Percentiles rank a stretch among this genome's conserved stretches.
phyloP scores from a whole-genome alignment of 2,797 vertebrate species.

The Molossus molossus region DNA sequence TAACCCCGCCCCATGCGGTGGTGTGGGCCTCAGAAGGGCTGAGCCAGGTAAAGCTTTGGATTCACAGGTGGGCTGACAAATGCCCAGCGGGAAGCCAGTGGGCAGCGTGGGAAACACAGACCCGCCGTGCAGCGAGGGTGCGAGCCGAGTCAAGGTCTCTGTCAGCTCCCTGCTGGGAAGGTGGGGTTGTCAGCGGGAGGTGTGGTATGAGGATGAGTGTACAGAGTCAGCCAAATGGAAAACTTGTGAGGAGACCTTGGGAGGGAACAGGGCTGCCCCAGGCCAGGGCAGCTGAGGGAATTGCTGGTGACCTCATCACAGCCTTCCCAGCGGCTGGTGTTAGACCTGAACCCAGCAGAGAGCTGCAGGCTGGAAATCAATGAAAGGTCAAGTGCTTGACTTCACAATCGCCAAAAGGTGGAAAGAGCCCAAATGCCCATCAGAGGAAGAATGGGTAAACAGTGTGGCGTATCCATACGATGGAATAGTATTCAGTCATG shows the following conservation, averaged over 20 bases:
- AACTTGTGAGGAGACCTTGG: background rate
- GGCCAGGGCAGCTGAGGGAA: background rate
- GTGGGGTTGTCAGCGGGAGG: background rate
- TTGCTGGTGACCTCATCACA: accelerated
- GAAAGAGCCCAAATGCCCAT: background rate
- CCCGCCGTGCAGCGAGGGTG: accelerated
- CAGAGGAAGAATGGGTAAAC: accelerated
- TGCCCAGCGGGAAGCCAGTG: background rate
- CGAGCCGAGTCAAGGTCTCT: background rate
- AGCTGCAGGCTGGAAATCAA: background rate
- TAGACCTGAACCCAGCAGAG: background rate
- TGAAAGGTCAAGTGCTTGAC: background rate
- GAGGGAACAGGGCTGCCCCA: background rate
- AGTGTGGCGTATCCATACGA: accelerated
- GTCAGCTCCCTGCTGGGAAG: accelerated
- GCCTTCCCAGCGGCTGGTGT: background rate
- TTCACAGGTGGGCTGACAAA: background rate
- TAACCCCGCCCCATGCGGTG: background rate
- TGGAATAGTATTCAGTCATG: no score
- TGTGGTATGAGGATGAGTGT: background rate
- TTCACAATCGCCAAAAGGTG: background rate
- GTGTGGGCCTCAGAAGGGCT: background rate
- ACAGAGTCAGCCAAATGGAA: background rate
- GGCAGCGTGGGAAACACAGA: background rate
- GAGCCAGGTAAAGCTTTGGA: background rate